phyloP scores from a whole-genome alignment of 2,888 invertebrate genomes.

The Amitus sp. region DNA sequence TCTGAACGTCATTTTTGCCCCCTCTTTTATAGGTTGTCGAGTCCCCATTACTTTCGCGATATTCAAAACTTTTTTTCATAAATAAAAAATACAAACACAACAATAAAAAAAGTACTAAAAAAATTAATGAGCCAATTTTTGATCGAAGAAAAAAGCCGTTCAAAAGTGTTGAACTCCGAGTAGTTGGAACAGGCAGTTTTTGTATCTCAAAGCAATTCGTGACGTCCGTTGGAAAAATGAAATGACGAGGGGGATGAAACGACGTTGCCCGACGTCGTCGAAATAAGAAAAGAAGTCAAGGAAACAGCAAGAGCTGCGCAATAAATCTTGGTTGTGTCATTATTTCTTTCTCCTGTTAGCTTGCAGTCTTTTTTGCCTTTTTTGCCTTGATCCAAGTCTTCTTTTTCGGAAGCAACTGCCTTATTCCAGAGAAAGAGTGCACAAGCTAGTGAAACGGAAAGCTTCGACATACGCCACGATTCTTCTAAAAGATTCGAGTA shows the following conservation, averaged over 20 bases:
- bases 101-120: too few relatives aligned
- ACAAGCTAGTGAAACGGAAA: slow-evolving; percentile 33
- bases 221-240: slow-evolving; percentile 25
- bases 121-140: too few relatives aligned
- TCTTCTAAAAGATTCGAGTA: slow-evolving; percentile 29
- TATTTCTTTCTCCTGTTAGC: slow-evolving; percentile 28
- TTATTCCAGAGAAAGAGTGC: slow-evolving; percentile 34
- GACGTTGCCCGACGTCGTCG: slow-evolving; percentile 22
- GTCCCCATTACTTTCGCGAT: too few relatives aligned
- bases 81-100: too few relatives aligned
- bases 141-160: too few relatives aligned
- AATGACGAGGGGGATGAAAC: slow-evolving; percentile 19
- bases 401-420: slow-evolving; percentile 6
- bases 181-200: too few relatives aligned
- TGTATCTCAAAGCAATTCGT: slow-evolving; percentile 17
- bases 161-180: too few relatives aligned
- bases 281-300: slow-evolving; percentile 21
- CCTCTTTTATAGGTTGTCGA: too few relatives aligned
- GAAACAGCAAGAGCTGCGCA: slow-evolving; percentile 24
- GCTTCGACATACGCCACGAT: slow-evolving; percentile 29
- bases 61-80: too few relatives aligned
- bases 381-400: neutral
- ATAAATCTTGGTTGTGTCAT: slow-evolving; percentile 30
- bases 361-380: slow-evolving; percentile 9
- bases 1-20: too few relatives aligned